Conservation (phyloP, 2,113 vertebrate species). For the Callionymus lyra region DNA sequence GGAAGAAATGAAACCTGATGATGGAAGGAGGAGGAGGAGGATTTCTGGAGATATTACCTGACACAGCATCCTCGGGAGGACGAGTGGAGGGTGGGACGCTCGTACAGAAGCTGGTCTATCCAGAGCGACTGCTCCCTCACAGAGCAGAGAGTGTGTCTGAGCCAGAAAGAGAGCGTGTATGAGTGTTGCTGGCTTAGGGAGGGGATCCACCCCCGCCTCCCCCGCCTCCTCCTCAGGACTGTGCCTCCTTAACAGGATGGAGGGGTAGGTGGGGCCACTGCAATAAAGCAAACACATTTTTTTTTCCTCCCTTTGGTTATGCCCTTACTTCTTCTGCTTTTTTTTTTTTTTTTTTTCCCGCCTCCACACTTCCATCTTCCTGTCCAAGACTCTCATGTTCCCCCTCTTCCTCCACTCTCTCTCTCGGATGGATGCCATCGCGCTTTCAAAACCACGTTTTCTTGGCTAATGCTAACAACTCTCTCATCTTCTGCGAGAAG, state of each 20-base stretch:
- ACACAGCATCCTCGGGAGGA: conserved; percentile 41
- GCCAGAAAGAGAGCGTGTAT: conserved; percentile 37
- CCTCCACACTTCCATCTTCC: conserved; percentile 44
- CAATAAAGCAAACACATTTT: conserved; percentile 56
- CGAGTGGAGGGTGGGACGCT: conserved; percentile 57
- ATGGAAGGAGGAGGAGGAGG: conserved; percentile 2
- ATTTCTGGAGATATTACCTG: conserved; percentile 47
- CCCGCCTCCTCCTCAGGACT: conserved; percentile 43
- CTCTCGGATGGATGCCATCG: conserved; percentile 67
- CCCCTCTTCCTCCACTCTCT: conserved; percentile 34
- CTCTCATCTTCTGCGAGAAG: too few relatives aligned
- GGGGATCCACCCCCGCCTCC: conserved; percentile 62
- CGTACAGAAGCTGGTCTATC: conserved; percentile 53
- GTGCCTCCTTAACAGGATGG: conserved; percentile 62
- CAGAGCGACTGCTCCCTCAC: conserved; percentile 68
- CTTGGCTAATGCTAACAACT: too few relatives aligned
- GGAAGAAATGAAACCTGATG: conserved; percentile 13
- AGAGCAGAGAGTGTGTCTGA: conserved; percentile 49
- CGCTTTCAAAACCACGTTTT: conserved; percentile 41
- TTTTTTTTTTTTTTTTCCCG: conserved; percentile 44
- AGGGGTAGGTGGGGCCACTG: conserved; percentile 65
- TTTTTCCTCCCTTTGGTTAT: conserved; percentile 46
- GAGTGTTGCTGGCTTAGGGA: conserved; percentile 49
- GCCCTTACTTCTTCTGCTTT: conserved; percentile 27
- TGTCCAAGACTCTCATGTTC: conserved; percentile 21